These are phyloP conservation scores for Dasypolia templi DNA, from an alignment of 2,888 invertebrate genomes.

Conservation along the genomic window DNA sequence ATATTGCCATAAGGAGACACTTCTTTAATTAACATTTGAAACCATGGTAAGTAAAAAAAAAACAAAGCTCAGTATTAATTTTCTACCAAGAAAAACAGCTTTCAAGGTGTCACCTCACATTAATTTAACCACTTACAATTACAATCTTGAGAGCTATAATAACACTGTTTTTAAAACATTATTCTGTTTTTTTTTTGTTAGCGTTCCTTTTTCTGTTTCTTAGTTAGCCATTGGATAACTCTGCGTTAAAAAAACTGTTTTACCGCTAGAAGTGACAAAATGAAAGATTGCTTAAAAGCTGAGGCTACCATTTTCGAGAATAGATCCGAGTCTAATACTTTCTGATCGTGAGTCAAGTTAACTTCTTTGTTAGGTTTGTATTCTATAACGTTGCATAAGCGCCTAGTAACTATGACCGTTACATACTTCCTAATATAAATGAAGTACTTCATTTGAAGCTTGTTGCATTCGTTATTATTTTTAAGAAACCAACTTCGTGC, in stretches of 20 bases:
- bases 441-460: background rate
- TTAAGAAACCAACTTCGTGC: background rate
- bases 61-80: background rate
- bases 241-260: background rate
- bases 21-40: constrained; percentile 1
- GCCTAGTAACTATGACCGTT: too few relatives aligned
- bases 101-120: constrained; percentile 3
- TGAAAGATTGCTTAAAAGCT: background rate
- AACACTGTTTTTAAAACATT: background rate
- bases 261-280: background rate
- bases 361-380: too few relatives aligned
- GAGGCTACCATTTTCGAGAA: background rate
- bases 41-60: background rate
- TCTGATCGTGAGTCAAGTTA: too few relatives aligned
- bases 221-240: background rate
- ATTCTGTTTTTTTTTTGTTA: background rate
- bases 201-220: background rate
- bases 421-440: too few relatives aligned
- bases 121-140: background rate
- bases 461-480: background rate
- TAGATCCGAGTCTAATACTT: background rate
- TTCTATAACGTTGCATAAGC: background rate
- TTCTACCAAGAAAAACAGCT: background rate
- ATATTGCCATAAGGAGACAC: background rate
- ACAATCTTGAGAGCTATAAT: background rate